A percentile compares a stretch with the other conserved stretches of the same genome.
phyloP scores from a whole-genome alignment of 2,888 invertebrate species.

The Hirtodrosophila confusa region DNA sequence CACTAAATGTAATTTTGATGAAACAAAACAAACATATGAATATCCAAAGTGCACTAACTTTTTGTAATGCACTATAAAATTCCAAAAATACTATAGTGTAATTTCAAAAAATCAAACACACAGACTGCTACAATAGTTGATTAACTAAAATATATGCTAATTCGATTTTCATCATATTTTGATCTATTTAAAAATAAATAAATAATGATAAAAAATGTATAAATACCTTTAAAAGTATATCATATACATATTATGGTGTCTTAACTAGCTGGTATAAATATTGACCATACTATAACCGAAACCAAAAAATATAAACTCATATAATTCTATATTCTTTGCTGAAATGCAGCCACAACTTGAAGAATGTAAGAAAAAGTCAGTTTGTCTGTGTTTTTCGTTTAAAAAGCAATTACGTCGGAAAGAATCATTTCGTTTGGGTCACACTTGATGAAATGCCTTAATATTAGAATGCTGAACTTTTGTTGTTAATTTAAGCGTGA shows the following conservation, averaged over 20 bases:
- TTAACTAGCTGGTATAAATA: too few species aligned
- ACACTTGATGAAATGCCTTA: slow-evolving; percentile 19
- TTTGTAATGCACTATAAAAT: neutral
- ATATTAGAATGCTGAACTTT: slow-evolving; percentile 3
- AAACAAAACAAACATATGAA: neutral
- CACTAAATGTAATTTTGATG: slow-evolving; percentile 3
- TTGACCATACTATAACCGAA: too few species aligned
- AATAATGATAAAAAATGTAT: neutral
- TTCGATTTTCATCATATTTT: too few species aligned
- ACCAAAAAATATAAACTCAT: too few species aligned
- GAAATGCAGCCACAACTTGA: too few species aligned
- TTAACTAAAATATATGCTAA: too few species aligned
- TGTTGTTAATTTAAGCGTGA: neutral
- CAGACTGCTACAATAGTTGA: too few species aligned
- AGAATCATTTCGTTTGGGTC: slow-evolving; percentile 29
- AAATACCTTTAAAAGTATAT: too few species aligned
- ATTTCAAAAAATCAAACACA: too few species aligned
- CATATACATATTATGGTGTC: too few species aligned
- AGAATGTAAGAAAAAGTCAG: too few species aligned
- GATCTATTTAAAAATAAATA: neutral
- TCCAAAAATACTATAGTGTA: neutral
- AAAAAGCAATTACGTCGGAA: slow-evolving; percentile 9
- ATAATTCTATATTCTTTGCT: too few species aligned
- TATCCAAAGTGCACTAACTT: neutral
- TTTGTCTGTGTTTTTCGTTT: neutral